Evolutionary conservation across 23 tunicate species (phyloP).

Genomic region (Trididemnum nubilum): DNA sequence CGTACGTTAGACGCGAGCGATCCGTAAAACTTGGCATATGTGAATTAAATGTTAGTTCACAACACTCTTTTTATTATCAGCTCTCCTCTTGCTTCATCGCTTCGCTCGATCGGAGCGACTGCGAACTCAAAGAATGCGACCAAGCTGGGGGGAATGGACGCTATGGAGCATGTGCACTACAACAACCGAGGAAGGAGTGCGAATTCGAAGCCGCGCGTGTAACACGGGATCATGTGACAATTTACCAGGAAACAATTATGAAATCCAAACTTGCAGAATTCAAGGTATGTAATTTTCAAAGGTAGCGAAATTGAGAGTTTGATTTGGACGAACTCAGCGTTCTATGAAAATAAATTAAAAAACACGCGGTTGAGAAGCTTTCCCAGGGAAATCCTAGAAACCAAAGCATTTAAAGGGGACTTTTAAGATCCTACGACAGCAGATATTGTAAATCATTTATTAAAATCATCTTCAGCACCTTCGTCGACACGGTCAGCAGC

Average conservation of each 20-base stretch:
- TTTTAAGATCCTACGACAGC: no score
- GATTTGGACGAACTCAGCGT: not conserved
- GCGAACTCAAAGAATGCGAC: not conserved
- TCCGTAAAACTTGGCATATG: no score
- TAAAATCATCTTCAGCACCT: no score
- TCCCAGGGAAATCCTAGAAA: no score
- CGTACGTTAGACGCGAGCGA: no score
- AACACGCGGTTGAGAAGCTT: not conserved
- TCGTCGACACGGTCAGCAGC: no score
- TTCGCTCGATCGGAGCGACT: no score
- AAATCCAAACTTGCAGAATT: slow-evolving; percentile 34
- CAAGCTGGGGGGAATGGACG: slow-evolving; percentile 49
- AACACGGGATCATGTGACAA: slow-evolving; percentile 28
- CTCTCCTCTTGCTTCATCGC: not conserved
- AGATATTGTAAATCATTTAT: no score
- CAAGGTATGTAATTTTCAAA: slow-evolving; percentile 44
- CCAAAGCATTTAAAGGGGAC: no score
- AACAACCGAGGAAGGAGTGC: slow-evolving; percentile 41
- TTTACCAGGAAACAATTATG: slow-evolving; percentile 39
- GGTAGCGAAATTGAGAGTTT: no score
- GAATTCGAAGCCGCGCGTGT: slow-evolving; percentile 52
- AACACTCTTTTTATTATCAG: not conserved
- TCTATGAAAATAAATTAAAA: not conserved
- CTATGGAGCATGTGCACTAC: slow-evolving; percentile 59
- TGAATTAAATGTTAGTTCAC: no score